phyloP scores from a whole-genome alignment of 2,888 invertebrate genomes.

The Athetis lepigone region DNA sequence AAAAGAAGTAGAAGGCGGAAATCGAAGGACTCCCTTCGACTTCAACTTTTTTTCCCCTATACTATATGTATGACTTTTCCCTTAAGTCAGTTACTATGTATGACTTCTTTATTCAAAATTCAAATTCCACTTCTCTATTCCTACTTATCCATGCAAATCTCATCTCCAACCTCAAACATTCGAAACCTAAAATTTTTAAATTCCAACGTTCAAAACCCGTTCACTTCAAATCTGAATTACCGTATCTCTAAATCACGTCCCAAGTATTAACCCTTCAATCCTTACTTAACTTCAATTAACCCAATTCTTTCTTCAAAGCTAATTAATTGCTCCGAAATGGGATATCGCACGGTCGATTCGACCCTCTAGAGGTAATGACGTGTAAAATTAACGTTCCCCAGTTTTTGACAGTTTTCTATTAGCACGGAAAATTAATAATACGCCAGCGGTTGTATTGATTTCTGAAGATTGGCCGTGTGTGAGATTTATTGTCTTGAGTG shows the following conservation, averaged over 20 bases:
- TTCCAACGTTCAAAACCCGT: conserved; percentile 4
- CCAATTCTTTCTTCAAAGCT: conserved; percentile 60
- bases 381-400: conserved; percentile 65
- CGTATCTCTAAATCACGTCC: conserved; percentile 30
- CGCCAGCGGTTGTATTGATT: conserved; percentile 41
- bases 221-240: conserved; percentile 28
- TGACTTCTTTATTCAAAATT: too few species aligned
- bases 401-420: conserved; percentile 69
- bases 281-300: conserved; percentile 59
- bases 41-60: too few species aligned
- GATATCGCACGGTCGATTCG: conserved; percentile 60
- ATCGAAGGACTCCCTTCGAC: too few species aligned
- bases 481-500: conserved; percentile 28
- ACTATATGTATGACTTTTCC: too few species aligned
- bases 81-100: too few species aligned
- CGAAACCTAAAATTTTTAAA: background rate
- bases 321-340: conserved; percentile 63
- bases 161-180: background rate
- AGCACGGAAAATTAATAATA: conserved; percentile 62
- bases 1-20: too few species aligned
- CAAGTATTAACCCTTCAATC: conserved; percentile 47
- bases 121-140: too few species aligned
- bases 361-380: conserved; percentile 60
- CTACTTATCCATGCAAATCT: too few species aligned
- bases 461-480: conserved; percentile 29